Percentiles rank a stretch among this genome's conserved stretches.
Evolutionary conservation across 2,888 invertebrate genomes (phyloP).

Genomic region (Slavum lentiscoides): DNA sequence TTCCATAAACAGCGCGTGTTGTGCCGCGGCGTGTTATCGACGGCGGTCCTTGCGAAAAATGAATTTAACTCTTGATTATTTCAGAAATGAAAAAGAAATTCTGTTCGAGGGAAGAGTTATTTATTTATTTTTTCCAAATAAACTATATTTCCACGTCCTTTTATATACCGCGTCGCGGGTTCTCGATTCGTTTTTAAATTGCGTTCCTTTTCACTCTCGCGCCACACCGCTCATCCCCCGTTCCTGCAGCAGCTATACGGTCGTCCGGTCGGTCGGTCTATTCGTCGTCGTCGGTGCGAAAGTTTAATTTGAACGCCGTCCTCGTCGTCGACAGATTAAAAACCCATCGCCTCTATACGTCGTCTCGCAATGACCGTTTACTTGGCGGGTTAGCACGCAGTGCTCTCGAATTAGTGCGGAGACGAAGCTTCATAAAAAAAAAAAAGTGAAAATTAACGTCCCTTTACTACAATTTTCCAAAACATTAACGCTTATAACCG

Average conservation of each 20-base stretch:
- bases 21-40: no score
- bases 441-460: no score
- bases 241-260: no score
- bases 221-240: not conserved
- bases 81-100: not conserved
- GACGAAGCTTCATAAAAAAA: no score
- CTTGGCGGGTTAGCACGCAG: no score
- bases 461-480: no score
- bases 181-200: constrained; percentile 45
- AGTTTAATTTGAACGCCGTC: constrained; percentile 38
- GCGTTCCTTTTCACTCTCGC: not conserved
- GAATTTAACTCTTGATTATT: no score
- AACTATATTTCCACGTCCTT: not conserved
- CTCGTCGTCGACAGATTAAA: constrained; percentile 39
- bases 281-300: not conserved
- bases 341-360: constrained; percentile 26
- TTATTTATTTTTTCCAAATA: constrained; percentile 16
- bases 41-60: not conserved
- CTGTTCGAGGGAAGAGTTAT: not conserved
- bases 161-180: not conserved
- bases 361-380: constrained; percentile 30
- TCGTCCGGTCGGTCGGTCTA: not conserved
- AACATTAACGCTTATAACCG: no score
- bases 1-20: no score
- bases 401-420: no score